Percentiles rank a stretch among this genome's conserved stretches.
phyloP scores from a whole-genome alignment of 2,113 vertebrate species.

The Xenopus laevis region DNA sequence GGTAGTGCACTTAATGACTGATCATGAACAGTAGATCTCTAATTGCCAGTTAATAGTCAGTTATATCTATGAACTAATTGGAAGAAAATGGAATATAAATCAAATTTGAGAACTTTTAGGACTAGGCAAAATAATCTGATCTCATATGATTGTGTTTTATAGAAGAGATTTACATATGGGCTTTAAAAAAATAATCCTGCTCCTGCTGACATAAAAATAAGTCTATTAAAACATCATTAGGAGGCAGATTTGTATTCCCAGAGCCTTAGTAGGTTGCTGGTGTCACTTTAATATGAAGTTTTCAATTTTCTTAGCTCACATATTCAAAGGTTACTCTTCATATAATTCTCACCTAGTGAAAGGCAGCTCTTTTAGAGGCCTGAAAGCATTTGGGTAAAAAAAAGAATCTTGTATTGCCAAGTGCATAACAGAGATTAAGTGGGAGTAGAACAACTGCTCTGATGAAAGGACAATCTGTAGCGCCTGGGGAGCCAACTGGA shows the following conservation, averaged over 20 bases:
- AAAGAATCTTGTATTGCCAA: too few relatives aligned
- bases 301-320: constrained; percentile 1
- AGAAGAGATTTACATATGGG: background rate
- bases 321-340: constrained; percentile 11
- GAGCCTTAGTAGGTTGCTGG: background rate
- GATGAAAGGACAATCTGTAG: constrained; percentile 22
- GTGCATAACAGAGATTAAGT: constrained; percentile 10
- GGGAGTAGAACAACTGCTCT: constrained; percentile 23
- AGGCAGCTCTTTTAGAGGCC: background rate
- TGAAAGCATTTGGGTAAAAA: too few relatives aligned
- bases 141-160: too few relatives aligned
- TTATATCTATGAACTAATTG: too few relatives aligned
- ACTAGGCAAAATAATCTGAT: too few relatives aligned
- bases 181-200: constrained; percentile 3
- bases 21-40: too few relatives aligned
- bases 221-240: constrained; percentile 1
- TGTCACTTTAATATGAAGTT: constrained; percentile 6
- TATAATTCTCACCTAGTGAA: background rate
- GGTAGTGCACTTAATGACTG: too few relatives aligned
- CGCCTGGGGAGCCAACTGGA: background rate
- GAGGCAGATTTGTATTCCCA: background rate
- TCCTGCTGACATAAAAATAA: constrained; percentile 1
- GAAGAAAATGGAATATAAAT: too few relatives aligned
- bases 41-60: too few relatives aligned
- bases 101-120: too few relatives aligned